Evolutionary conservation across 2,888 invertebrate species (phyloP).

Genomic region (Chesias legatella): DNA sequence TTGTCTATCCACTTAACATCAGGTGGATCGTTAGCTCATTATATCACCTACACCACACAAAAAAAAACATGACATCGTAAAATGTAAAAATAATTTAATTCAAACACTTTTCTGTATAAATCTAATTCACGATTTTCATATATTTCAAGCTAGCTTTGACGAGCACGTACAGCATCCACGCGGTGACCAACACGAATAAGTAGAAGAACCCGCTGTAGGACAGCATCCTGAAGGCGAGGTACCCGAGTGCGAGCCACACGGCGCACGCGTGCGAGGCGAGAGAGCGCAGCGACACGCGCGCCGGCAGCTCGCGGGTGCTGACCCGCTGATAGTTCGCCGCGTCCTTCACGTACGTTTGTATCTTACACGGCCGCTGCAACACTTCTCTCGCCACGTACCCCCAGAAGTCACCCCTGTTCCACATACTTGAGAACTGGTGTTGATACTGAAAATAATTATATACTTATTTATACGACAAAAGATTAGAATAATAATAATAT

Average conservation of each 20-base stretch:
- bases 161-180: conserved; percentile 73
- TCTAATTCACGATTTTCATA: conserved; percentile 41
- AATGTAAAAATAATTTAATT: conserved; percentile 33
- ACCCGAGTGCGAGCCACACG: conserved; percentile 74
- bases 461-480: not conserved
- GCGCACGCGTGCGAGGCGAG: conserved; percentile 83
- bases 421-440: conserved; percentile 82
- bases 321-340: conserved; percentile 77
- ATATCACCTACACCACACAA: too few species aligned
- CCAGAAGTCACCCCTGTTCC: conserved; percentile 82
- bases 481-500: too few species aligned
- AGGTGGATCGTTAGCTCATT: too few species aligned
- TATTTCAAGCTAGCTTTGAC: conserved; percentile 67
- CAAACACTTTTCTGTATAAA: conserved; percentile 17
- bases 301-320: conserved; percentile 80
- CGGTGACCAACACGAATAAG: conserved; percentile 58
- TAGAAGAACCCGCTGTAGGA: conserved; percentile 77
- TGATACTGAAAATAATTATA: conserved; percentile 83
- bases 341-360: conserved; percentile 82
- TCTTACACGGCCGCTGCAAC: conserved; percentile 81
- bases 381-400: conserved; percentile 84
- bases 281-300: conserved; percentile 84
- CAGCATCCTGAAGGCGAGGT: conserved; percentile 71
- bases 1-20: too few species aligned
- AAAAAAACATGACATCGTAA: too few species aligned